Base-by-base conservation (phyloP, 2,113 vertebrate genomes). In the Alligator mississippiensis region DNA sequence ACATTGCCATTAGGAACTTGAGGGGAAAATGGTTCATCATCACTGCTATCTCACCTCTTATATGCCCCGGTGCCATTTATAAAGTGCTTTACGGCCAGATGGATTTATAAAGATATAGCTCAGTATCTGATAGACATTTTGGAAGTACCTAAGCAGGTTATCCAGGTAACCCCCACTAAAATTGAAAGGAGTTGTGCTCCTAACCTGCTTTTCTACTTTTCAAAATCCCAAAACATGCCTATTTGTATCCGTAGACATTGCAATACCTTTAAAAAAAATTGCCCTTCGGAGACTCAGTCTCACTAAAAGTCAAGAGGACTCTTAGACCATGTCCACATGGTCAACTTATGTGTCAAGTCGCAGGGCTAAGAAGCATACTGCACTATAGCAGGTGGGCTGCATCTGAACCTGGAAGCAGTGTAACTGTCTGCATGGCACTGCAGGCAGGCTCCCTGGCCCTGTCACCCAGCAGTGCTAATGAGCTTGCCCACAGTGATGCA, bases 201-300 rank as follows among this genome's bases (percentile, higher is more conserved):
- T 85, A 28, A 92, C 63, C 88, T 89, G 75, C 68, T 91, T 74
- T 22, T 17, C 38, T 27, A 58, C 64, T 93, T 80, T 58, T 83
- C 21, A 89, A 91, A 93, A 59, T 70, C 82, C 84, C 5, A 0
- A 4, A 58, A 84, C 59, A 77, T 93, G 66, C 30, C 78, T 38
- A 62, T 80, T 79, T 75, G 57, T 79, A 88, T 82, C 75, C 75
- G 24, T 28, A 88, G 77, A 68, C 55, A 89, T 59, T 47, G 78
- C 77, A 93, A 80, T 80, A 66, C 58, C 34, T 93, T 75, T 62
- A 59, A 59, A 19, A 19, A 77, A 68, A n/a, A 60, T 58, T 64
- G 58, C 77, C 87, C 86, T 90, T 85, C 12, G 30, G 70, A 77
- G 76, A 58, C 75, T 34, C n/a, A 70, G 34, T 30, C 17, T 70